A percentile compares a stretch with the other conserved stretches of the same genome.
These are phyloP conservation scores for Anastrepha obliqua DNA, from an alignment of 1,140 invertebrate genomes.

Conservation along the genomic window DNA sequence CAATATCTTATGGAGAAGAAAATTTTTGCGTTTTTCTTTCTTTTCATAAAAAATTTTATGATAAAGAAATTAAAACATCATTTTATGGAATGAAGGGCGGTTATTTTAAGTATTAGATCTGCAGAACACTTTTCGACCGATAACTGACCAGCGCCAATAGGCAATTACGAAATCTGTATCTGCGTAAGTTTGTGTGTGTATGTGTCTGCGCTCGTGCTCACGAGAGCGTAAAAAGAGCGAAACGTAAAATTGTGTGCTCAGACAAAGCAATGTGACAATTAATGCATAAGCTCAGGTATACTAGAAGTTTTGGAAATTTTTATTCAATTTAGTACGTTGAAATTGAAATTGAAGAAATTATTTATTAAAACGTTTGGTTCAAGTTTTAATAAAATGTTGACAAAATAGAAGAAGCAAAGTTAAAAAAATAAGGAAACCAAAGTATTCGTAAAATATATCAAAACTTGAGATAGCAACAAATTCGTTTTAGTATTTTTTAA, in stretches of 20 bases:
- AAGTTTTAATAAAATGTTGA: background rate
- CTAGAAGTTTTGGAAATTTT: background rate
- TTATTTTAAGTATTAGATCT: background rate
- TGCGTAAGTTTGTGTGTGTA: background rate
- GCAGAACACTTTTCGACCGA: background rate
- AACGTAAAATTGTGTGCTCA: background rate
- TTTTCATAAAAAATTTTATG: background rate
- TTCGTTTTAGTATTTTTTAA: background rate
- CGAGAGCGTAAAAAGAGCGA: background rate
- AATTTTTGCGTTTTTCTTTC: background rate
- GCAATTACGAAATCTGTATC: background rate
- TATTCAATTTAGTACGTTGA: background rate
- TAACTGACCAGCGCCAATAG: conserved; percentile 11
- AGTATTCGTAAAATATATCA: background rate
- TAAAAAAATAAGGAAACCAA: background rate
- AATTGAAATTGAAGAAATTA: no score
- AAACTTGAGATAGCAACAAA: background rate
- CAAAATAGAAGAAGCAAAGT: background rate
- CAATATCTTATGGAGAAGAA: background rate
- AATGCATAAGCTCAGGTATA: background rate
- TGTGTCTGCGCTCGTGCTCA: background rate
- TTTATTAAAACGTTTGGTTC: background rate
- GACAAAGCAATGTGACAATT: background rate
- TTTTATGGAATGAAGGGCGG: no score
- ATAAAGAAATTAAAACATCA: background rate